These are phyloP conservation scores for Netelia fuscicornis DNA, from an alignment of 2,888 invertebrate genomes.

Conservation along the genomic window DNA sequence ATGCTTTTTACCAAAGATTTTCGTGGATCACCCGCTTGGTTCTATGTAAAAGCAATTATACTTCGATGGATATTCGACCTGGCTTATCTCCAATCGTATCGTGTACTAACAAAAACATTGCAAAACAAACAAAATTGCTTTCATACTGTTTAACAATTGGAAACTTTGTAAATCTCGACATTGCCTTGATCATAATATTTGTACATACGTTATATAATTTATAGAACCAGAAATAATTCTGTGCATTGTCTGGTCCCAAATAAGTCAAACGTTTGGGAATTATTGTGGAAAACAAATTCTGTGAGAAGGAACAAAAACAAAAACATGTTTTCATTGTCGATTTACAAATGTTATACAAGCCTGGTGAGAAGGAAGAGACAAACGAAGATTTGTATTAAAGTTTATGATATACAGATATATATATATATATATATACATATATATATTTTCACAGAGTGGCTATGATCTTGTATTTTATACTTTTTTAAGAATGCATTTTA, in stretches of 20 bases:
- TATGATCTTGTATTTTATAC: slow-evolving; percentile 80
- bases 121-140: slow-evolving; percentile 52
- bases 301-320: slow-evolving; percentile 1
- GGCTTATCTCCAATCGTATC: slow-evolving; percentile 55
- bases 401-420: slow-evolving; percentile 56
- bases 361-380: slow-evolving; percentile 26
- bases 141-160: slow-evolving; percentile 46
- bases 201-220: slow-evolving; percentile 38
- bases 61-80: slow-evolving; percentile 51
- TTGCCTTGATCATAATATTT: slow-evolving; percentile 57
- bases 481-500: slow-evolving; percentile 82
- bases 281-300: slow-evolving; percentile 21
- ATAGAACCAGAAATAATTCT: slow-evolving; percentile 50
- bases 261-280: not conserved
- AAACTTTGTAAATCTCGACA: slow-evolving; percentile 58
- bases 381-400: slow-evolving; percentile 56
- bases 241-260: slow-evolving; percentile 20
- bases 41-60: not conserved
- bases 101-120: slow-evolving; percentile 63
- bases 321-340: slow-evolving; percentile 33
- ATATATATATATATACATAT: slow-evolving; percentile 52
- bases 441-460: slow-evolving; percentile 78
- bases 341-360: slow-evolving; percentile 28
- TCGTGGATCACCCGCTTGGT: not conserved
- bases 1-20: not conserved